These are phyloP conservation scores for Lacanobia oleracea DNA, from an alignment of 2,888 invertebrate species.

Conservation along the genomic window DNA sequence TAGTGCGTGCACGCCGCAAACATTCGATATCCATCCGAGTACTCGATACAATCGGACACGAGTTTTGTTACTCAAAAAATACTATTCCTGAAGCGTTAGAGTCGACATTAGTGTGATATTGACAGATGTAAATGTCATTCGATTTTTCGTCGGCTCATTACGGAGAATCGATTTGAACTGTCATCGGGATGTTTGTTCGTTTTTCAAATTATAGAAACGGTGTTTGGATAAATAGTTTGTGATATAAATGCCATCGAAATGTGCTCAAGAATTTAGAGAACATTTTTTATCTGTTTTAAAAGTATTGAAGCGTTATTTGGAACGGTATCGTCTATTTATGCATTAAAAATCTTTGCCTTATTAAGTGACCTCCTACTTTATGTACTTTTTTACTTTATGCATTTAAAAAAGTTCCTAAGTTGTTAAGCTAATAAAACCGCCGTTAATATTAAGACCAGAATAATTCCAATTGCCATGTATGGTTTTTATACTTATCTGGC, in stretches of 20 bases:
- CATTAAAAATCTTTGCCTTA: neutral
- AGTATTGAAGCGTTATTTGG: conserved; percentile 19
- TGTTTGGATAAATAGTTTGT: conserved; percentile 60
- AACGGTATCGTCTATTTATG: conserved; percentile 6
- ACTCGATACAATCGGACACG: conserved; percentile 71
- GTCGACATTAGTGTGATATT: conserved; percentile 62
- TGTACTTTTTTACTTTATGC: neutral
- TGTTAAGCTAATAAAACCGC: conserved; percentile 20
- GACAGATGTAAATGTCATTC: conserved; percentile 71
- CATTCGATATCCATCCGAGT: conserved; percentile 68
- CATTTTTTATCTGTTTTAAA: conserved; percentile 15
- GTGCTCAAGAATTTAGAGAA: conserved; percentile 29
- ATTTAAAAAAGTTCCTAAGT: neutral
- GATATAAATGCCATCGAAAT: conserved; percentile 42
- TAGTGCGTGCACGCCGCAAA: conserved; percentile 71
- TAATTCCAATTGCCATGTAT: conserved; percentile 39
- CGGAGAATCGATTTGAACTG: conserved; percentile 73
- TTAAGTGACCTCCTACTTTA: neutral
- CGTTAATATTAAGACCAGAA: conserved; percentile 26
- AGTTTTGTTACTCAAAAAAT: conserved; percentile 65
- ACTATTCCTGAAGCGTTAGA: conserved; percentile 63
- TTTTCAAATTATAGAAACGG: conserved; percentile 61
- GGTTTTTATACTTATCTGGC: conserved; percentile 36
- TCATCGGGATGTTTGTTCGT: conserved; percentile 69
- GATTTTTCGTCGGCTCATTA: conserved; percentile 75